Evolutionary conservation across 1,140 invertebrate genomes (phyloP), one percentile per base, ranked within the genome.

Genomic region (Harlomillsia oculata): DNA sequence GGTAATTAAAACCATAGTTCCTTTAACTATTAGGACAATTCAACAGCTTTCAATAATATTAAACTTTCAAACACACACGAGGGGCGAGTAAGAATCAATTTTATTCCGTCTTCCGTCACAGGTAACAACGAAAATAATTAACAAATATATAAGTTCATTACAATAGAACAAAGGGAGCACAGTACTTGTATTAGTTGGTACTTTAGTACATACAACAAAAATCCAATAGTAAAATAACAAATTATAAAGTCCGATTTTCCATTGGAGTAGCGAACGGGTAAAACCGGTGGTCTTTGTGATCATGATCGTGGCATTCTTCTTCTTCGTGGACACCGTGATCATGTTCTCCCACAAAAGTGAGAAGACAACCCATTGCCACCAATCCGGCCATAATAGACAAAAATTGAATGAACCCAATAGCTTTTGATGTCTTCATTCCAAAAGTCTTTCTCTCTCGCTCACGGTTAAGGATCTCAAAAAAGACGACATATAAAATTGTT

Each of bases 401-500:
- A 29, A 61, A 59, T 43, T 65, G 63, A 49, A 62, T 41, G 23
- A 65, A 62, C 18, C 63, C 63, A 5, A 62, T 50, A 21, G 55
- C 30, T 34, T 39, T 66, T 6, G 41, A 65, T 20, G 29, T 39
- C 26, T 14, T 6, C 49, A 59, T 53, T 6, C 26, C 39, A 25
- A 41, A 53, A 11, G 37, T 29, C 25, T 58, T 53, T 23, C 60
- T 68, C 46, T 56, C 58, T 51, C 83, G 76, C 45, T 74, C 69
- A 30, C 75, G 73, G 32, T 85, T 84, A 44, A 91, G 76, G 25
- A 93, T 86, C 72, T 92, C 89, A 69, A 92, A 91, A 77, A 92
- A 92, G 2, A 90, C 86, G 30, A 93, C 87, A 68, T 91, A 92
- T 0, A 92, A 76, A 11, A 93, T 75, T 0, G 89, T 92, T 18